phyloP scores from a whole-genome alignment of 2,113 vertebrate genomes.

The Connochaetes taurinus region DNA sequence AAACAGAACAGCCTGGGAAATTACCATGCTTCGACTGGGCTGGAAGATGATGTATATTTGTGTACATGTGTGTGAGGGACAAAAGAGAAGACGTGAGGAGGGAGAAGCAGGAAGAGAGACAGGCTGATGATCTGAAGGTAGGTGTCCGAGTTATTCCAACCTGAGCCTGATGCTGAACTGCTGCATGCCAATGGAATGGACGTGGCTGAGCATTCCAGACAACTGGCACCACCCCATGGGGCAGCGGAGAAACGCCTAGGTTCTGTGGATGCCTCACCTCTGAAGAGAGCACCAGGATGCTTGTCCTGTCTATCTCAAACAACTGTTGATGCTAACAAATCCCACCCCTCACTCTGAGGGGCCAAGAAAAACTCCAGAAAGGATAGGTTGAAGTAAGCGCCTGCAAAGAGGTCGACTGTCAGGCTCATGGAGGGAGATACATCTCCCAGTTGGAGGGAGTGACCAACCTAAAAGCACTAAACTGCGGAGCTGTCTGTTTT shows the following conservation, averaged over 20 bases:
- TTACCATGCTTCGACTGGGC: neutral
- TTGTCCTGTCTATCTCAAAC: neutral
- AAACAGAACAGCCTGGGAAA: neutral
- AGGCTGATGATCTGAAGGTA: neutral
- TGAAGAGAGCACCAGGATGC: neutral
- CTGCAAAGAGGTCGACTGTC: neutral
- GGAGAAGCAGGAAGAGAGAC: neutral
- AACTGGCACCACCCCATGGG: neutral
- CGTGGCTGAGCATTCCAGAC: neutral
- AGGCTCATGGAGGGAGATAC: constrained; percentile 47
- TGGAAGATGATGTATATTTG: neutral
- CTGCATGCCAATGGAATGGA: neutral
- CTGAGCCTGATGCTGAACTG: neutral
- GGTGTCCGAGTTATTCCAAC: neutral
- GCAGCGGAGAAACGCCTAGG: neutral
- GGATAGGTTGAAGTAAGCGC: neutral
- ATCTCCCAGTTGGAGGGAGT: constrained; percentile 18
- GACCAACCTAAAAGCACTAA: constrained; percentile 45
- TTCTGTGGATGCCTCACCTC: no score
- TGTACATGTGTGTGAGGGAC: neutral
- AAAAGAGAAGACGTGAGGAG: no score
- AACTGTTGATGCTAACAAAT: neutral
- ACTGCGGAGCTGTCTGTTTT: constrained; percentile 33
- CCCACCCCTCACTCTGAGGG: neutral
- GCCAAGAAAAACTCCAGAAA: neutral